Conservation (phyloP, 2,113 vertebrate genomes). For the human (Homo sapiens) region GRCh38 chr6:25935501-25936000, state of each 20-base stretch:
- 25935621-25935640: rapidly evolving
- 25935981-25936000: background rate
- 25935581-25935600: background rate
- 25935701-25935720: background rate
- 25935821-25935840: background rate
- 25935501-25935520: background rate
- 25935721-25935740: background rate
- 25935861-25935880: background rate
- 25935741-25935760: background rate
- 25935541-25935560: background rate
- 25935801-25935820: background rate
- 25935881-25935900: background rate
- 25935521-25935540: background rate
- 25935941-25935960: background rate
- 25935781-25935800: background rate
- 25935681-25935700: background rate
- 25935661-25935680: background rate
- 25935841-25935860: background rate
- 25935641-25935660: background rate
- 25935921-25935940: background rate
- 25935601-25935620: background rate
- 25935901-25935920: background rate
- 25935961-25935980: background rate
- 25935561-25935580: background rate
- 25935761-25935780: background rate